A percentile compares a stretch with the other conserved stretches of the same genome.
phyloP scores from a whole-genome alignment of 1,140 invertebrate genomes.

The Lasaia peninsularis region DNA sequence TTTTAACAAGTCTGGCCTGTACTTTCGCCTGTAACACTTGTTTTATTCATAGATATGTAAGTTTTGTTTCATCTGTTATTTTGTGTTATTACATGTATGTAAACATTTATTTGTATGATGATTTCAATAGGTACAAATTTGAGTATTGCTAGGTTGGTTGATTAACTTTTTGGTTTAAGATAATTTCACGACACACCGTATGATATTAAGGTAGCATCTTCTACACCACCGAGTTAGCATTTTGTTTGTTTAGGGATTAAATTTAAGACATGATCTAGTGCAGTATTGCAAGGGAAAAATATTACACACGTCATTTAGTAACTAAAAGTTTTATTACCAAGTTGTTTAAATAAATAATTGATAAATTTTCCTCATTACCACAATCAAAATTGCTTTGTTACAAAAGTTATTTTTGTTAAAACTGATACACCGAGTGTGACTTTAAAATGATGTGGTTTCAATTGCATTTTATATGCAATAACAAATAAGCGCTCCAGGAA shows the following conservation, averaged over 20 bases:
- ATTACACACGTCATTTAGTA: background rate
- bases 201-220: constrained; percentile 1
- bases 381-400: too few relatives aligned
- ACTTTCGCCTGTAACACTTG: constrained; percentile 26
- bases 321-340: too few relatives aligned
- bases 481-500: too few relatives aligned
- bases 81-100: constrained; percentile 25
- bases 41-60: constrained; percentile 17
- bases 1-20: constrained; percentile 31
- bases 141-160: constrained; percentile 13
- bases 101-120: constrained; percentile 16
- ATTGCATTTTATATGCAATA: too few relatives aligned
- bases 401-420: too few relatives aligned
- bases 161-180: constrained; percentile 9
- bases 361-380: too few relatives aligned
- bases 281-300: background rate
- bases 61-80: constrained; percentile 28
- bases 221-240: constrained; percentile 7
- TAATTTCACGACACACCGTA: constrained; percentile 12
- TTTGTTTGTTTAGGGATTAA: constrained; percentile 4
- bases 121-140: constrained; percentile 30
- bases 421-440: too few relatives aligned
- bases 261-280: background rate
- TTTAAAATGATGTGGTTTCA: too few relatives aligned
- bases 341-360: too few relatives aligned